Conservation (phyloP, 2,113 vertebrate species). For the Recurvirostra avosetta region DNA sequence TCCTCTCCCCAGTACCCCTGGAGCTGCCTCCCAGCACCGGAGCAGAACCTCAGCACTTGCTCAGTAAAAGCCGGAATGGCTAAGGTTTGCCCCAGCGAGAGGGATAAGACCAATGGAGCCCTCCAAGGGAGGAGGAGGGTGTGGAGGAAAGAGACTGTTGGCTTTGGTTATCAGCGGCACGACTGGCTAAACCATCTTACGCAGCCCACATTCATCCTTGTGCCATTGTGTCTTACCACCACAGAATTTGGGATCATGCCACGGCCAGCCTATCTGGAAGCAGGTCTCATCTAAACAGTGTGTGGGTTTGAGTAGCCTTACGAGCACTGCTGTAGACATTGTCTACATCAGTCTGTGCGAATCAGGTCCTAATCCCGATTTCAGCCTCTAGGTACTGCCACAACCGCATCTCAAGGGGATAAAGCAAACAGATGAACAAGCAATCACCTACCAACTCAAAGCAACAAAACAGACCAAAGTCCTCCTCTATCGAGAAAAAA, state of each 20-base stretch:
- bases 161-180: background rate
- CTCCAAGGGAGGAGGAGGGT: background rate
- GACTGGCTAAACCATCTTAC: background rate
- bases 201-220: background rate
- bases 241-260: background rate
- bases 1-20: background rate
- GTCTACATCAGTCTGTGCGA: fast-evolving
- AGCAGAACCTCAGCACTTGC: background rate
- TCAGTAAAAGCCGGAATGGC: background rate
- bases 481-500: background rate
- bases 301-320: fast-evolving
- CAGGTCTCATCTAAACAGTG: background rate
- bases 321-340: background rate
- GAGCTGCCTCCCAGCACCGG: background rate
- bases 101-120: background rate
- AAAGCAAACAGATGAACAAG: fast-evolving
- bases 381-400: background rate
- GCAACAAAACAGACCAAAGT: background rate
- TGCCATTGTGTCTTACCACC: background rate
- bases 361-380: background rate
- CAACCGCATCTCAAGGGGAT: background rate
- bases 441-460: background rate
- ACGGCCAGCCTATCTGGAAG: background rate
- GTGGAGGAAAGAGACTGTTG: background rate
- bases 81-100: background rate